Evolutionary conservation across 1,140 invertebrate genomes (phyloP), one percentile per base, ranked within the genome.

Genomic region (Papilio machaon): DNA sequence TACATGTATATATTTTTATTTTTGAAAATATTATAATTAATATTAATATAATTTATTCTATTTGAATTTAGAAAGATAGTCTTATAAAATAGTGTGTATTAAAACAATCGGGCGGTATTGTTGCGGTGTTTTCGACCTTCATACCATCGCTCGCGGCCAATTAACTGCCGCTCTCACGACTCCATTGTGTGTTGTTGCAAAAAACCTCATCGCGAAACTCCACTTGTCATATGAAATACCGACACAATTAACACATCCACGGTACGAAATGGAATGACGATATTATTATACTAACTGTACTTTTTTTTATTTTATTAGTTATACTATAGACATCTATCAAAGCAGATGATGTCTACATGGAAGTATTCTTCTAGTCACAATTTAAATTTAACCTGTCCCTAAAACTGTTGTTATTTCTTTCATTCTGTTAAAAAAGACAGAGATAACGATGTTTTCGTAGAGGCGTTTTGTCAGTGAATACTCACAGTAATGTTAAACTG

Each of bases 131-230:
- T 52, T 49, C 74, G 74, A 52, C 74, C 74, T 76, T 76, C 74
- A 76, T 76, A 23, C 23, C 74, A n/a, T 76, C 13, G 23, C 47
- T 52, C 23, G 46, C 46, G 46, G 47, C 74, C 74, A 76, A 76
- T 76, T 76, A 76, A 76, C 74, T 52, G 47, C n/a, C 47, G 74
- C 74, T 76, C 74, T 76, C 74, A 76, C 74, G 47, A 15, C 74
- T 52, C 74, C 74, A 76, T 76, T 76, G 74, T 76, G 73, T 47
- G 13, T 17, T 43, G 23, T 52, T 47, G 74, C 47, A 76, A 76
- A 76, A 76, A 76, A 76, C 47, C 19, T 76, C 74, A 76, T 76
- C 74, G 47, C 74, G 74, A 76, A 76, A 76, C 74, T 52, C 47
- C 35, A 73, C 38, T 73, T 73, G 73, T 73, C 46, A 76, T n/a